Evolutionary conservation across 2,113 vertebrate species (phyloP), one percentile per base, ranked within the genome.

Genomic region (Zeus faber): DNA sequence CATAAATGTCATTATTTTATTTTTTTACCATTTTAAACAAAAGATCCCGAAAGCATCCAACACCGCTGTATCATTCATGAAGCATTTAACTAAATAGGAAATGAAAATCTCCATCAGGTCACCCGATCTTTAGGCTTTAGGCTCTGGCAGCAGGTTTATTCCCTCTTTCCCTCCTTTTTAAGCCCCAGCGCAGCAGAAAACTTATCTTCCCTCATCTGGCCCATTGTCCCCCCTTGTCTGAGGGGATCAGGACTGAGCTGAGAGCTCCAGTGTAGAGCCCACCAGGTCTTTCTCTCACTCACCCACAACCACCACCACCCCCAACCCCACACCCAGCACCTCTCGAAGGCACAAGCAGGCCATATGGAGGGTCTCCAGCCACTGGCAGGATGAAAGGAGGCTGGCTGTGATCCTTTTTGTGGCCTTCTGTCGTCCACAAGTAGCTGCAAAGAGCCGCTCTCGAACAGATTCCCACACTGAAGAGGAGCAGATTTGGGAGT

Each of bases 161-260:
- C 52, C 52, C 51, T 31, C 0, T 18, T 35, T 23, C 37, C 23
- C 43, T 43, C 23, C 47, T 63, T 48, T 52, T 60, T 43, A 21
- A 53, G 72, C 63, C 58, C 65, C 62, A 69, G 23, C 27, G 70
- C 74, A 71, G 63, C 65, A 27, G 49, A 64, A 68, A 72, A 47
- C 74, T 80, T 87, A 81, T 85, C 83, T 73, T 52, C 46, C 58
- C 65, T 87, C 83, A 87, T 87, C 81, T 86, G 84, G 68, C 25
- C 74, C 35, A 82, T 79, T 82, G 80, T 87, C 54, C 50, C 52
- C n/a, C 31, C 66, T 86, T 85, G 83, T 85, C 85, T 74, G 70
- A 52, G 64, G 31, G 29, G 72, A 85, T 83, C 80, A 59, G 67
- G 58, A 62, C 50, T 53, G 53, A 81, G 71, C 51, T 59, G 48